A percentile compares a stretch with the other conserved stretches of the same genome.
Evolutionary conservation across 2,113 vertebrate genomes (phyloP).

Genomic region (Thryonomys swinderianus): DNA sequence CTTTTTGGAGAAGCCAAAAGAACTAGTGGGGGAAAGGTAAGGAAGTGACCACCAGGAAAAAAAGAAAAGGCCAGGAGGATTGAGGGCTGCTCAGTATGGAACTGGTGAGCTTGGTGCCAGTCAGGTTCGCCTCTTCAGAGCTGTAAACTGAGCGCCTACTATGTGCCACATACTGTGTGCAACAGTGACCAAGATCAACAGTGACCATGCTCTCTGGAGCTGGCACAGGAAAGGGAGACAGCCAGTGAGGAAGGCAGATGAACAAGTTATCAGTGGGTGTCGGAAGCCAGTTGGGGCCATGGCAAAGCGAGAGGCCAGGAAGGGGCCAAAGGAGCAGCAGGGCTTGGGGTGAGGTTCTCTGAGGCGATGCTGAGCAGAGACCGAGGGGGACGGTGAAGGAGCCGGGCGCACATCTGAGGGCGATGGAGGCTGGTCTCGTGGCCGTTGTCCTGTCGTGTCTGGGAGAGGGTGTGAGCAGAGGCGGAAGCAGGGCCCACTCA

Average conservation of each 20-base stretch:
- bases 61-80: neutral
- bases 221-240: neutral
- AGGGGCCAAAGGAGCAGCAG: neutral
- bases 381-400: neutral
- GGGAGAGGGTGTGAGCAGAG: no score
- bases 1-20: neutral
- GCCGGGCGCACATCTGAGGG: no score
- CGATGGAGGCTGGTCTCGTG: no score
- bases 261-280: neutral
- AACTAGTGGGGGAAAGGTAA: no score
- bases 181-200: neutral
- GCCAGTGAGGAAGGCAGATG: neutral
- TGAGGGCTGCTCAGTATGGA: neutral
- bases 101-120: neutral
- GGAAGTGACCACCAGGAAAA: neutral
- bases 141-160: neutral
- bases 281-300: neutral
- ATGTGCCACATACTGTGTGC: neutral
- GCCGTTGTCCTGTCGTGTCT: no score
- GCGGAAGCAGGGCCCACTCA: no score
- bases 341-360: neutral
- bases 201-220: neutral
- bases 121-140: neutral
- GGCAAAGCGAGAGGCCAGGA: neutral
- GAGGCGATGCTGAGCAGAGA: neutral